Evolutionary conservation across 2,888 invertebrate species (phyloP).

Genomic region (Pterostichus niger): DNA sequence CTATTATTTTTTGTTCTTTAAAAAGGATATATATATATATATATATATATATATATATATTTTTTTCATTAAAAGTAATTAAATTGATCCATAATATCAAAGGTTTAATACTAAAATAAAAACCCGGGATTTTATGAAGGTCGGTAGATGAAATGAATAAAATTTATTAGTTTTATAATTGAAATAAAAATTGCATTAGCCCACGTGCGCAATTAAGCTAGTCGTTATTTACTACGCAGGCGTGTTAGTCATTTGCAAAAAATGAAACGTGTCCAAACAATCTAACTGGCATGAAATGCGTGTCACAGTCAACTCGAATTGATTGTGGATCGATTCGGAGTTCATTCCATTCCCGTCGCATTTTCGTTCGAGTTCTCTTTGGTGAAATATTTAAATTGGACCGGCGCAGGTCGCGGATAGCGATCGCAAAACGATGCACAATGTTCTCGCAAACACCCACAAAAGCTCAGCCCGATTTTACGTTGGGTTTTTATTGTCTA

Average conservation of each 20-base stretch:
- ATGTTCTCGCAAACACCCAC: constrained; percentile 8
- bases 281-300: constrained; percentile 31
- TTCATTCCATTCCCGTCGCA: constrained; percentile 32
- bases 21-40: no score
- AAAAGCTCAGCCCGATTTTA: constrained; percentile 34
- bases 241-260: constrained; percentile 4
- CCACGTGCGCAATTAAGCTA: background rate
- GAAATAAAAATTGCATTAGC: constrained; percentile 27
- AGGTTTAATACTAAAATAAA: no score
- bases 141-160: background rate
- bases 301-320: constrained; percentile 33
- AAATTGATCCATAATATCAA: no score
- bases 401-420: constrained; percentile 3
- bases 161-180: constrained; percentile 26
- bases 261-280: constrained; percentile 39
- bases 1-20: no score
- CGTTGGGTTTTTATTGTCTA: constrained; percentile 13
- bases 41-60: no score
- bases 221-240: background rate
- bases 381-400: constrained; percentile 50
- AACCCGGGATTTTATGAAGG: no score
- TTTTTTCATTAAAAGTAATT: no score
- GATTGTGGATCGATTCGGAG: constrained; percentile 42
- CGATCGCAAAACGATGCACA: constrained; percentile 21
- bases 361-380: constrained; percentile 28